Percentiles rank a stretch among this genome's conserved stretches.
phyloP scores from a whole-genome alignment of 2,888 invertebrate genomes.

The Callimorpha dominula region DNA sequence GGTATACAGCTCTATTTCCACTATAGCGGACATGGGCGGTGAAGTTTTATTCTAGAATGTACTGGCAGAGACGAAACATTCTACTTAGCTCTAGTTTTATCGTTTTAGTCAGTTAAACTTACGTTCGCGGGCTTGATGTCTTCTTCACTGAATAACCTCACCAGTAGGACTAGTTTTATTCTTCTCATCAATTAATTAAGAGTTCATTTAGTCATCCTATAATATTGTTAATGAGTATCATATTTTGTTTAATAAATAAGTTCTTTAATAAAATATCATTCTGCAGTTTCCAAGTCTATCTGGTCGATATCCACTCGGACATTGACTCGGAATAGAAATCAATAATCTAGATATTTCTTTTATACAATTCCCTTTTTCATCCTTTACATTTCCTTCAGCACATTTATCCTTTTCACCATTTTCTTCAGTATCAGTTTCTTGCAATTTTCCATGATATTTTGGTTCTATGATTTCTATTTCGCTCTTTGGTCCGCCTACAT shows the following conservation, averaged over 20 bases:
- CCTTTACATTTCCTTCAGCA: conserved; percentile 59
- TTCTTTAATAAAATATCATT: conserved; percentile 50
- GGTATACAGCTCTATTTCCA: not conserved
- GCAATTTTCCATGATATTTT: conserved; percentile 65
- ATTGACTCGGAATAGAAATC: conserved; percentile 72
- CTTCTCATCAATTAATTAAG: not conserved
- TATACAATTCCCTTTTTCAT: conserved; percentile 61
- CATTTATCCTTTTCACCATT: conserved; percentile 52
- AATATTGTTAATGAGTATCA: conserved; percentile 17
- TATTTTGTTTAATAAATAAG: conserved; percentile 5
- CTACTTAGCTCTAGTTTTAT: not conserved
- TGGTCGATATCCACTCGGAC: conserved; percentile 71
- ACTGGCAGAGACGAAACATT: not conserved
- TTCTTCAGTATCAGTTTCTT: conserved; percentile 28
- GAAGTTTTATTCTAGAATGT: not conserved
- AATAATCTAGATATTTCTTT: conserved; percentile 68
- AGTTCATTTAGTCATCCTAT: not conserved
- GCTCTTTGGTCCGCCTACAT: conserved; percentile 60
- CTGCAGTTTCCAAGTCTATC: conserved; percentile 74
- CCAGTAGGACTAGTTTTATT: not conserved
- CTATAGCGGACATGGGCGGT: not conserved
- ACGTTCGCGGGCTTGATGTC: no score
- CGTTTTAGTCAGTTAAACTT: no score
- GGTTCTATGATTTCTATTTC: conserved; percentile 77
- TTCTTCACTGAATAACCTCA: not conserved